phyloP scores from a whole-genome alignment of 2,888 invertebrate species.

The Exephanes ischioxanthus region DNA sequence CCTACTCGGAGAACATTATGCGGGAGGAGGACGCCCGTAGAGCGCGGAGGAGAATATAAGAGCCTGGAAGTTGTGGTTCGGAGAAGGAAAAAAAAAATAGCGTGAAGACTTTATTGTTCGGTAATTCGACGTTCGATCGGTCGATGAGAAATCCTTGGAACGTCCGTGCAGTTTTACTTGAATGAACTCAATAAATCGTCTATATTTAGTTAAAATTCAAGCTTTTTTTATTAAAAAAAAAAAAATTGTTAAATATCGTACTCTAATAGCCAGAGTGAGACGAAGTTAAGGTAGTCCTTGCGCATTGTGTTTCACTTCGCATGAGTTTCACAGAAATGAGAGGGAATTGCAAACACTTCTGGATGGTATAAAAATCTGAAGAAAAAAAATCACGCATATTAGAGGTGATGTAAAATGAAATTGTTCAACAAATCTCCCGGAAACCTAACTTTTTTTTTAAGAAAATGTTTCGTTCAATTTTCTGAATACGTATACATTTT shows the following conservation, averaged over 20 bases:
- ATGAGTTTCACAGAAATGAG: no score
- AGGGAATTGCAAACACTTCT: no score
- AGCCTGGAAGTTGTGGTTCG: constrained; percentile 8
- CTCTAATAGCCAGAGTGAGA: background rate
- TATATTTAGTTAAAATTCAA: background rate
- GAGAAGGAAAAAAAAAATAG: constrained; percentile 13
- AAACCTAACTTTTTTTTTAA: no score
- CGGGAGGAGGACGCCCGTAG: constrained; percentile 30
- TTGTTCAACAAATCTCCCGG: no score
- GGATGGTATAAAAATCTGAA: no score
- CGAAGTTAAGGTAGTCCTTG: background rate
- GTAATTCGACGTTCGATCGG: constrained; percentile 21
- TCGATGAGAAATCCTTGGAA: constrained; percentile 20
- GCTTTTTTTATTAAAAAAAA: background rate
- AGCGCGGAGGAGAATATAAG: constrained; percentile 7
- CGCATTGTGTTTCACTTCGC: no score
- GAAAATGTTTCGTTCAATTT: no score
- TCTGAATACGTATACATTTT: no score
- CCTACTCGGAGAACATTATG: constrained; percentile 39
- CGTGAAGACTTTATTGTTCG: constrained; percentile 24
- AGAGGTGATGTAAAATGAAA: no score
- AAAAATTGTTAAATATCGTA: background rate
- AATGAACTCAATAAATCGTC: background rate
- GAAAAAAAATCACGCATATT: no score
- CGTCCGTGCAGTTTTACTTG: background rate